Evolutionary conservation across 2,113 vertebrate genomes (phyloP), one percentile per base, ranked within the genome.

Genomic region (Halcyon senegalensis): DNA sequence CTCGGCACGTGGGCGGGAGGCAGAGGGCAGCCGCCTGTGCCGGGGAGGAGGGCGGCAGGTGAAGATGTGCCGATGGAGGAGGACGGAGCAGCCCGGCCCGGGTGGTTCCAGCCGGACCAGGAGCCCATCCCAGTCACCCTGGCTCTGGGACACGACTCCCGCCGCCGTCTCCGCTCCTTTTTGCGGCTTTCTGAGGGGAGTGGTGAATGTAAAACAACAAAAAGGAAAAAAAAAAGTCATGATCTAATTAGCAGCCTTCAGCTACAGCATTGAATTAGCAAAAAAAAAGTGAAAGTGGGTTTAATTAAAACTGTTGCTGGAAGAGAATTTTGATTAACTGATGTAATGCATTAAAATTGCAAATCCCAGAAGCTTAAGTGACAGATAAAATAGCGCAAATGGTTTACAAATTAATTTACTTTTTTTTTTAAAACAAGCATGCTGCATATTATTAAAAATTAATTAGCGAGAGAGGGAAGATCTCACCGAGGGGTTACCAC

Each of bases 271-370:
- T 19, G 88, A 84, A 75, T 72, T 80, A 93, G 72, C n/a, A 27
- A 58, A 70, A 28, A 53, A 94, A 77, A 77, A 33, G 35, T 13
- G 44, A 31, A 89, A 95, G 58, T 31, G 46, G 44, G 69, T 94
- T 97, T 97, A 97, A 97, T 97, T 96, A 96, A 96, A 94, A 93
- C 85, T 76, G 39, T 68, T 66, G 83, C 92, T 97, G 91, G 91
- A 87, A 93, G 84, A 93, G 91, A 87, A 90, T 93, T 95, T 90
- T 91, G 95, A 96, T 95, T 95, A 97, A 95, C 74, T 75, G 91
- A 92, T 95, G 94, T 88, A 87, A 72, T 23, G 84, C 66, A 3
- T 92, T 97, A 77, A 95, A 96, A 94, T 81, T 85, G 89, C 89
- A 86, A 92, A 92, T 94, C 87, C 93, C 59, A 81, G 76, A 35